Evolutionary conservation across 2,888 invertebrate genomes (phyloP), one percentile per base, ranked within the genome.

Genomic region (Drosophila recens): DNA sequence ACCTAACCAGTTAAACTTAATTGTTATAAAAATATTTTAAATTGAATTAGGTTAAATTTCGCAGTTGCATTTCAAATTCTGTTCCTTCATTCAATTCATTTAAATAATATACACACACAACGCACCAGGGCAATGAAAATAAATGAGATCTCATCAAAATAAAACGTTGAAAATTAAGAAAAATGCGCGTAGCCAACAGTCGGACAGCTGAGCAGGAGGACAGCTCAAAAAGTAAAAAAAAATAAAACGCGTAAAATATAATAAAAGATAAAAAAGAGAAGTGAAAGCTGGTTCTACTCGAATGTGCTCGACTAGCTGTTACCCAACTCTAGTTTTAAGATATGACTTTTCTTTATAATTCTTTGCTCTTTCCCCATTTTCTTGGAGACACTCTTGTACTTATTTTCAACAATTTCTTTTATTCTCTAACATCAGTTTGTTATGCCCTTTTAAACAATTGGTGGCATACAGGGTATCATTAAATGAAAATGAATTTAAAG

Each of bases 91-190:
- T 51, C 20, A 75, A 75, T 78, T 83, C 72, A 71, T 74, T 72
- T 80, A 69, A 75, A 67, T 72, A 70, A 61, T 51, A 65, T 38
- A 64, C 59, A 34, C 53, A 13, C 34, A 51, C 6, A 54, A 38
- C 46, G 57, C 51, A 36, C 15, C 42, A 64, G 58, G 62, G 82
- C 83, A 87, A 87, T 88, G 86, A 82, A 88, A 88, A 89, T 86
- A 89, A 89, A 86, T 87, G 86, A 79, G 76, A 62, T 59, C 73
- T 69, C 88, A 87, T 86, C 88, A 89, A 80, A 89, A 87, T 87
- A 87, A 89, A 89, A 71, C 74, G 88, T 62, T 80, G 72, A 87
- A 87, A 89, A 89, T 89, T 85, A 87, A 87, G 87, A 87, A 89
- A 86, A 86, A 87, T 85, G 80, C 71, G 58, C 33, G 38, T 20